Evolutionary conservation across 2,888 invertebrate species (phyloP), one percentile per base, ranked within the genome.

Genomic region (Ochlodes sylvanus): DNA sequence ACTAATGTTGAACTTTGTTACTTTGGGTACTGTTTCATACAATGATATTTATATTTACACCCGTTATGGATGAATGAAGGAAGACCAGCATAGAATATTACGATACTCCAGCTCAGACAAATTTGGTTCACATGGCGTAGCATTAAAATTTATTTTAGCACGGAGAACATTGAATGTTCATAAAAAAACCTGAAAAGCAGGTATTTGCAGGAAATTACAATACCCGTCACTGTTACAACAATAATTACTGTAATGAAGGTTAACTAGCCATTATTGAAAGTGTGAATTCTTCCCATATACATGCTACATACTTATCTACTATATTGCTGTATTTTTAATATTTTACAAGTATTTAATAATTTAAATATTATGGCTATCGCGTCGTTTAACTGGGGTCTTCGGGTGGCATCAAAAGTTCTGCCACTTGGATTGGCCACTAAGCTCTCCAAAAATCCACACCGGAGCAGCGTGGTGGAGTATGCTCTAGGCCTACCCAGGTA

Each of bases 101-200:
- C 12, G 6, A 17, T 47, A 1, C 17, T 44, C 7, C 7, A 47
- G 2, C 17, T 47, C 17, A 47, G 12, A 47, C 17, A 47, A 47
- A 17, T 15, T 7, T 17, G 2, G 17, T 17, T 47, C 44, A 7
- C 6, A 47, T 12, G 6, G 17, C 1, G 1, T 17, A 47, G 44
- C 6, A 2, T 7, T 47, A 47, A 47, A 47, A 17, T 47, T 7
- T 1, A 47, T 2, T 47, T 47, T 47, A 47, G 38, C 12, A 0
- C 12, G 3, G 10, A 10, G 19, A 52, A 19, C 19, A 50, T 38
- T 4, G 12, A 17, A 15, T 38, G 14, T 63, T 21, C 19, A 38
- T 62, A 38, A 63, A 54, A 42, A 41, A 19, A 63, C 56, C 63
- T 55, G 63, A 63, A 63, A 63, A 44, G 14, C 63, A 32, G 56